phyloP scores from a whole-genome alignment of 2,113 vertebrate genomes.

The Nettapus auritus region DNA sequence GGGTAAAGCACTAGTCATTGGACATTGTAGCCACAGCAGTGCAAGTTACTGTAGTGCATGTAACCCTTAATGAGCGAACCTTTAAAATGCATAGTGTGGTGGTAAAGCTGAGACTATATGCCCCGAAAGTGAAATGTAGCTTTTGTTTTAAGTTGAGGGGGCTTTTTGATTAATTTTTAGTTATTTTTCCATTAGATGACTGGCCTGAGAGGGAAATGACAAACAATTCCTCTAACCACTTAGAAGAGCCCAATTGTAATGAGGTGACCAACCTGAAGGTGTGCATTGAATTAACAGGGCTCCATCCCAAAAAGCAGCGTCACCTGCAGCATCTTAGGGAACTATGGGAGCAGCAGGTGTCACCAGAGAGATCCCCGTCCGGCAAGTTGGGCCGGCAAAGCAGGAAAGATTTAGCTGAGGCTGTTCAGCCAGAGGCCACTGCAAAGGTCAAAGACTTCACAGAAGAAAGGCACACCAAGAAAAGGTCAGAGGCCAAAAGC shows the following conservation, averaged over 20 bases:
- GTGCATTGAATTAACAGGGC: conserved; percentile 97
- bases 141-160: conserved; percentile 80
- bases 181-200: conserved; percentile 87
- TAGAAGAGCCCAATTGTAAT: conserved; percentile 88
- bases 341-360: conserved; percentile 87
- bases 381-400: conserved; percentile 83
- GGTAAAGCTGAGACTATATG: conserved; percentile 68
- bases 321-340: conserved; percentile 90
- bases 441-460: conserved; percentile 82
- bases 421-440: conserved; percentile 79
- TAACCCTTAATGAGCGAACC: conserved; percentile 65
- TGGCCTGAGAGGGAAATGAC: conserved; percentile 85
- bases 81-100: conserved; percentile 71
- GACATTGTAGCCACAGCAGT: conserved; percentile 71
- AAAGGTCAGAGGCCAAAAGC: conserved; percentile 88
- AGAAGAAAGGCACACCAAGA: conserved; percentile 85
- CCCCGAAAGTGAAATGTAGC: conserved; percentile 80
- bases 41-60: conserved; percentile 73
- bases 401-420: conserved; percentile 85
- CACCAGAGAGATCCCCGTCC: conserved; percentile 78
- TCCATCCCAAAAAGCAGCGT: conserved; percentile 94
- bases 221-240: conserved; percentile 85
- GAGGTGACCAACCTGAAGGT: conserved; percentile 98
- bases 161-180: conserved; percentile 87
- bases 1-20: conserved; percentile 66